A percentile compares a stretch with the other conserved stretches of the same genome.
Conservation (phyloP, 2,888 invertebrate species). For the Eurois occulta region DNA sequence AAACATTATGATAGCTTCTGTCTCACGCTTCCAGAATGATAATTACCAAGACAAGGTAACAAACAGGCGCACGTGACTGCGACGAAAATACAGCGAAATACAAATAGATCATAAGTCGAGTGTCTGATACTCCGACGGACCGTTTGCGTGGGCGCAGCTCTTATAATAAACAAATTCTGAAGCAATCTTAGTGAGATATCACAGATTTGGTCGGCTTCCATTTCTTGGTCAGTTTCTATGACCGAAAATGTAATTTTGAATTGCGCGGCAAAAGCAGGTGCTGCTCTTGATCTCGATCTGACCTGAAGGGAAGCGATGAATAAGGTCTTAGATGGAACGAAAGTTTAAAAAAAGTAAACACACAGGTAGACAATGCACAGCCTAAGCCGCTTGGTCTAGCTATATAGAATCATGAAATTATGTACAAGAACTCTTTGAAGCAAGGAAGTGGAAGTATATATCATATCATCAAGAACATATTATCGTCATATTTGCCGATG, state of each 20-base stretch:
- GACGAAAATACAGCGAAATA: slow-evolving; percentile 35
- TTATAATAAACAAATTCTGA: slow-evolving; percentile 43
- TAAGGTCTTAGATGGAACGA: not conserved
- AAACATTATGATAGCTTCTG: not conserved
- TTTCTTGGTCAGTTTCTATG: not conserved
- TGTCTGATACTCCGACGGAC: slow-evolving; percentile 21
- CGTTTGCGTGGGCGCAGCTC: slow-evolving; percentile 43
- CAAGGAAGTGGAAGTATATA: not conserved
- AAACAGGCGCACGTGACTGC: slow-evolving; percentile 38
- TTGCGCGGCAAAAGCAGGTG: not conserved
- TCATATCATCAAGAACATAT: too few relatives aligned
- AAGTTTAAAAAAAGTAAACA: not conserved
- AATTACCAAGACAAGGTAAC: slow-evolving; percentile 29
- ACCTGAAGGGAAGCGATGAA: not conserved
- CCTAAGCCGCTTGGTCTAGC: not conserved
- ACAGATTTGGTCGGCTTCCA: slow-evolving; percentile 32
- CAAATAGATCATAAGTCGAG: slow-evolving; percentile 44
- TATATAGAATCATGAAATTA: not conserved
- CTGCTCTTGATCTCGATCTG: not conserved
- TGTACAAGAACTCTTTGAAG: not conserved
- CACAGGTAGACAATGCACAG: not conserved
- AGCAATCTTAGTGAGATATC: slow-evolving; percentile 46
- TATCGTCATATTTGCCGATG: not conserved
- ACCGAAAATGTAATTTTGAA: not conserved
- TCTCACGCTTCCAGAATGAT: not conserved